Conservation (phyloP, 2,888 invertebrate genomes). For the Tiliacea citrago region DNA sequence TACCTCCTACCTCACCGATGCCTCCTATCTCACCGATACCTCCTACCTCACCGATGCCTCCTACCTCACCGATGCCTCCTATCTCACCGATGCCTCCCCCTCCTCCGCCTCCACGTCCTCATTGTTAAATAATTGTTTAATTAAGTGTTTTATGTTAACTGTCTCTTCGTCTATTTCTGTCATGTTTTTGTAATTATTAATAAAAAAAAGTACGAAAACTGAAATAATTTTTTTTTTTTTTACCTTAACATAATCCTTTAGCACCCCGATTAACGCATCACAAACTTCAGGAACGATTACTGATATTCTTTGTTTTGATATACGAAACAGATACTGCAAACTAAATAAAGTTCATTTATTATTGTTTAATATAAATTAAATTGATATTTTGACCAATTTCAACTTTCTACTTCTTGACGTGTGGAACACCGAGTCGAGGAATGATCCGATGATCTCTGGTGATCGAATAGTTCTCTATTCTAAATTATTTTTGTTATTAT, state of each 20-base stretch:
- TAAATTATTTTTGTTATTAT: too few species aligned
- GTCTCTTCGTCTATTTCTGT: slow-evolving; percentile 10
- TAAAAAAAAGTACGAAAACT: not conserved
- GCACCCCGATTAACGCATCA: slow-evolving; percentile 31
- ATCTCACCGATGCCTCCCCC: slow-evolving; percentile 38
- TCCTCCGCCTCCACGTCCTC: slow-evolving; percentile 29
- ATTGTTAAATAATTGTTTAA: slow-evolving; percentile 35
- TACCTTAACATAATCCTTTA: slow-evolving; percentile 1
- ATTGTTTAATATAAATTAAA: too few species aligned
- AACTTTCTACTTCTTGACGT: too few species aligned
- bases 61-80: slow-evolving; percentile 48
- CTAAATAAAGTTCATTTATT: not conserved
- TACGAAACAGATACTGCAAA: slow-evolving; percentile 1
- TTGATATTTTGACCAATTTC: too few species aligned
- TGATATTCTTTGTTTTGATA: slow-evolving; percentile 24
- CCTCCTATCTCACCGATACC: slow-evolving; percentile 46
- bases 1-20: too few species aligned
- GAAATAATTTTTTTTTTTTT: not conserved
- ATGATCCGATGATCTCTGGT: too few species aligned
- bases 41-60: slow-evolving; percentile 41
- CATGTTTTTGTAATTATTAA: too few species aligned
- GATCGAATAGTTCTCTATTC: too few species aligned
- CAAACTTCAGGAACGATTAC: slow-evolving; percentile 36
- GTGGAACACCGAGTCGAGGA: too few species aligned
- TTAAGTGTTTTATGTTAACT: slow-evolving; percentile 16